phyloP scores from a whole-genome alignment of 2,888 invertebrate genomes.

The Hemistola chrysoprasaria region DNA sequence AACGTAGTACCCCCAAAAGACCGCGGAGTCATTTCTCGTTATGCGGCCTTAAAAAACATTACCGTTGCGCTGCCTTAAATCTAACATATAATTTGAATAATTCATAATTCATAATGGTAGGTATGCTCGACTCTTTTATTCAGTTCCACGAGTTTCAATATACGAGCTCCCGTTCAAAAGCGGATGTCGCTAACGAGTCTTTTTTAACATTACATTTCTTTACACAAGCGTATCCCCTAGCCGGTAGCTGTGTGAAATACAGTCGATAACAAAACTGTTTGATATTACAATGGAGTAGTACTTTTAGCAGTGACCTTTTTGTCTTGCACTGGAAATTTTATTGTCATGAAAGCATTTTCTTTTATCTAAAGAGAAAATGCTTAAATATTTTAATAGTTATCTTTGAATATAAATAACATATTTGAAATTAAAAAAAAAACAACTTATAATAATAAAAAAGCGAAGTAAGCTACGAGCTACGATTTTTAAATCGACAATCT shows the following conservation, averaged over 20 bases:
- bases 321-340: conserved; percentile 6
- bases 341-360: conserved; percentile 1
- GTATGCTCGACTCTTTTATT: conserved; percentile 17
- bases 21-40: conserved; percentile 17
- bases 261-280: conserved; percentile 12
- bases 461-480: too few relatives aligned
- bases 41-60: conserved; percentile 23
- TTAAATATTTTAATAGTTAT: too few relatives aligned
- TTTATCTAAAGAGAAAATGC: too few relatives aligned
- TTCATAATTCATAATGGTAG: conserved; percentile 29
- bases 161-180: conserved; percentile 14
- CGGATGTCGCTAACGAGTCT: conserved; percentile 28
- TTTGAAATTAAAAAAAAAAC: too few relatives aligned
- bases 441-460: too few relatives aligned
- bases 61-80: conserved; percentile 24
- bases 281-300: conserved; percentile 2
- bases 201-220: conserved; percentile 18
- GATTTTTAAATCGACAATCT: too few relatives aligned
- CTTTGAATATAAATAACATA: too few relatives aligned
- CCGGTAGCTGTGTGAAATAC: not conserved
- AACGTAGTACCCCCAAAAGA: conserved; percentile 18
- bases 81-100: conserved; percentile 35
- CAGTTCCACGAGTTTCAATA: conserved; percentile 17
- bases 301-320: conserved; percentile 3
- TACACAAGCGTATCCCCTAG: conserved; percentile 4